These are phyloP conservation scores for Psittacula cyanocephala DNA, from an alignment of 2,113 vertebrate genomes.

Conservation along the genomic window DNA sequence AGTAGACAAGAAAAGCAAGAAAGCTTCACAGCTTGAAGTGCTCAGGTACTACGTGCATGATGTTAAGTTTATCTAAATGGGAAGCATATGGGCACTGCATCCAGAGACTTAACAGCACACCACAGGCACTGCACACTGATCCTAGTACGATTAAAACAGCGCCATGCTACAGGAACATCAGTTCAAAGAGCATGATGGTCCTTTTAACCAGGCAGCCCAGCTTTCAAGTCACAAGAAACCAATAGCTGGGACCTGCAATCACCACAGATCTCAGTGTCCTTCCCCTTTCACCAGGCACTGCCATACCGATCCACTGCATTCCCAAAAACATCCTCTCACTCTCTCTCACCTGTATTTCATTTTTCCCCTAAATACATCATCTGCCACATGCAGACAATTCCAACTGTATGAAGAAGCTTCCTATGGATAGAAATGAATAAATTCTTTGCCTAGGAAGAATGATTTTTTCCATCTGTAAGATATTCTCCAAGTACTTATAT, in stretches of 20 bases:
- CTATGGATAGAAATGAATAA: not conserved
- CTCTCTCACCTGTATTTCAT: not conserved
- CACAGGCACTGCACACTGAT: not conserved
- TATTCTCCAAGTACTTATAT: not conserved
- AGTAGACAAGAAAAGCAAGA: not conserved
- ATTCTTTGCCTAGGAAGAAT: not conserved
- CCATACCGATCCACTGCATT: not conserved
- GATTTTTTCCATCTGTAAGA: not conserved
- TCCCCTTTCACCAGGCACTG: not conserved
- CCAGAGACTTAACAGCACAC: not conserved
- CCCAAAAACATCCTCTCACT: not conserved
- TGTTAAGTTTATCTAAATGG: not conserved
- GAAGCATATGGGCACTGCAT: not conserved
- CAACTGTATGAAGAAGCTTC: not conserved
- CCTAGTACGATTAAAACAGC: accelerated
- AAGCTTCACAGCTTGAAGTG: not conserved
- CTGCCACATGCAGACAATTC: not conserved
- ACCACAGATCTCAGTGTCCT: not conserved
- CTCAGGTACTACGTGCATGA: not conserved
- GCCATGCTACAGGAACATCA: accelerated
- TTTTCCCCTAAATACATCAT: not conserved
- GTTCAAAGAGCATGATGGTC: not conserved
- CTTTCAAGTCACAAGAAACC: not conserved
- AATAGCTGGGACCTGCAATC: not conserved
- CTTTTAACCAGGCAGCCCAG: not conserved